Evolutionary conservation across 2,113 vertebrate species (phyloP), one percentile per base, ranked within the genome.

Genomic region (Diadophis punctatus): DNA sequence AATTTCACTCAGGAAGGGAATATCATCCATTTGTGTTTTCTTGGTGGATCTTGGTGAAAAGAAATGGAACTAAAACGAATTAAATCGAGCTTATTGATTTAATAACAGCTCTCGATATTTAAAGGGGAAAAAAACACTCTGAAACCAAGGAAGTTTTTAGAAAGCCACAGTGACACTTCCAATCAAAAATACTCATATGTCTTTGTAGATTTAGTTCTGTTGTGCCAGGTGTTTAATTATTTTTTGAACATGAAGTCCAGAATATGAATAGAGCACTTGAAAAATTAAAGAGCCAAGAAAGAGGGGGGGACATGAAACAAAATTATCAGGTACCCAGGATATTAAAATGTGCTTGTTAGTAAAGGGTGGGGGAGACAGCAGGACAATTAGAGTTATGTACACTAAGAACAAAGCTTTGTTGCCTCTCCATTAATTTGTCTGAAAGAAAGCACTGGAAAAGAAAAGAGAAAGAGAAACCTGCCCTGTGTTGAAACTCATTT

Each of bases 181-280:
- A 96, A 95, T 74, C 2, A 93, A 95, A 80, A 94, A 92, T 68
- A 53, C 12, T 91, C 46, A 88, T 80, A 49, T 84, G 91, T 93
- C 94, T 12, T 87, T 92, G 48, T 23, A 93, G 30, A 74, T 93
- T 94, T 95, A 90, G 93, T 94, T 96, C 94, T 25, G 3, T 92
- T 53, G 84, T 55, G 34, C 53, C 43, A 95, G 92, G 63, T 95
- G 89, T 0, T 7, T 51, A 94, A 93, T 94, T 91, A 92, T 55
- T 93, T 92, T 94, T n/a, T 94, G 51, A 94, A 84, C 93, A 88
- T 0, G 4, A 95, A 93, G 43, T 56, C 74, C 22, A 95, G 92
- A 95, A 91, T 80, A 90, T 80, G 25, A 74, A 46, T 56, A 87
- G 2, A 93, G 22, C 52, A 90, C 30, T 92, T 90, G 10, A 89